These are phyloP conservation scores for Herpailurus yagouaroundi DNA, from an alignment of 2,113 vertebrate genomes.

Conservation along the genomic window DNA sequence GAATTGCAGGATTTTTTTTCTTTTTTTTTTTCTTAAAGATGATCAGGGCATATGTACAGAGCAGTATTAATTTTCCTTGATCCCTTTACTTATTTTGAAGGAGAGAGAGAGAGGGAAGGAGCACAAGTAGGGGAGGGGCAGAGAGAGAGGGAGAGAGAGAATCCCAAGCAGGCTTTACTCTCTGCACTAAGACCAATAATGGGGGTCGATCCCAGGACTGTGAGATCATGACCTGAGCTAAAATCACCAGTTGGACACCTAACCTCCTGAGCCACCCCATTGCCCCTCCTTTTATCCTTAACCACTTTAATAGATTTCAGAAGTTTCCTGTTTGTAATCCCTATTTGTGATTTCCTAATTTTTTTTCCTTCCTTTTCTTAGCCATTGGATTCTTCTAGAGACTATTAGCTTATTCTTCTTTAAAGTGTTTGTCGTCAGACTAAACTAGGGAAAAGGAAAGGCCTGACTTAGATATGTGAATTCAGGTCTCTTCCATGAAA, in stretches of 20 bases:
- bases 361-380: not conserved
- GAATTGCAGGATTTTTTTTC: not conserved
- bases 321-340: not conserved
- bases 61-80: not conserved
- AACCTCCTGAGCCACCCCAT: no score
- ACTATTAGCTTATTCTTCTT: not conserved
- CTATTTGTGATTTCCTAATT: not conserved
- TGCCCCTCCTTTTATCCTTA: not conserved
- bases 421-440: not conserved
- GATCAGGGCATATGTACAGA: not conserved
- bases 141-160: no score
- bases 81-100: not conserved
- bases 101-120: no score
- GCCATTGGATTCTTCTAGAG: not conserved
- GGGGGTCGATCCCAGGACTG: no score
- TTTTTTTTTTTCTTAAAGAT: not conserved
- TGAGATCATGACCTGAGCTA: no score
- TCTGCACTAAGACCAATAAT: no score
- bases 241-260: no score
- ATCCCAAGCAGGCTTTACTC: no score
- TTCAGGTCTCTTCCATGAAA: not conserved
- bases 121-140: no score
- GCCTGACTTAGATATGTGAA: slow-evolving; percentile 15
- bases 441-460: slow-evolving; percentile 2
- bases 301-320: not conserved